phyloP scores from a whole-genome alignment of 2,888 invertebrate genomes.

The Camponotus fellah region DNA sequence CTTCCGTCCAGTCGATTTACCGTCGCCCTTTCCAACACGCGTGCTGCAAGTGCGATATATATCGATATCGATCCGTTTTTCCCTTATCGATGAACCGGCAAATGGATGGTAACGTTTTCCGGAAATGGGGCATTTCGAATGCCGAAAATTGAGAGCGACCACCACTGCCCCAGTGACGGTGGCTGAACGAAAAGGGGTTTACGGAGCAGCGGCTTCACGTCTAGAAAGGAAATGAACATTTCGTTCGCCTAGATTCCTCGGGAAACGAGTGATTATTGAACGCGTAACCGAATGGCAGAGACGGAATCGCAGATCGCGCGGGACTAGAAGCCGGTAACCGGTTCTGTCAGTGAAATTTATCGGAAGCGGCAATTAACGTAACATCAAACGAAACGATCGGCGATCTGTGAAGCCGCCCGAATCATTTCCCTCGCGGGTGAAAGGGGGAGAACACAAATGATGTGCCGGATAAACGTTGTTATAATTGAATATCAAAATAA shows the following conservation, averaged over 20 bases:
- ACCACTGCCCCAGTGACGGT: slow-evolving; percentile 38
- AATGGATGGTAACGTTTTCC: slow-evolving; percentile 42
- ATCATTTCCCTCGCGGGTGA: slow-evolving; percentile 17
- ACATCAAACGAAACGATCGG: slow-evolving; percentile 62
- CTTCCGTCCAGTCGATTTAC: slow-evolving; percentile 33
- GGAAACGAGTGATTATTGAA: slow-evolving; percentile 74
- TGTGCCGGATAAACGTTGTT: slow-evolving; percentile 4
- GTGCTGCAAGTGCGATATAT: slow-evolving; percentile 12
- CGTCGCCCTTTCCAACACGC: neutral
- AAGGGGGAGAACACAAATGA: neutral
- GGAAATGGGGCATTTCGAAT: slow-evolving; percentile 52
- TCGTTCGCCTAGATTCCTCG: slow-evolving; percentile 69
- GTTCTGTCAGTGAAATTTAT: slow-evolving; percentile 68
- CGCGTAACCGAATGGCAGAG: slow-evolving; percentile 58
- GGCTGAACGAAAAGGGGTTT: slow-evolving; percentile 46
- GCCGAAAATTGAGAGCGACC: slow-evolving; percentile 52
- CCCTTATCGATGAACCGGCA: slow-evolving; percentile 44
- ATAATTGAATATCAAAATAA: slow-evolving; percentile 15
- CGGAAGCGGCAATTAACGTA: slow-evolving; percentile 69
- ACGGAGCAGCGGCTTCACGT: slow-evolving; percentile 40
- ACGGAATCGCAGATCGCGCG: slow-evolving; percentile 43
- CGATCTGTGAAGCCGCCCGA: slow-evolving; percentile 26
- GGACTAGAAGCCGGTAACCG: slow-evolving; percentile 54
- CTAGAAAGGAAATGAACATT: slow-evolving; percentile 73
- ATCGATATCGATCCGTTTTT: slow-evolving; percentile 40